These are phyloP conservation scores for Lycopodina hypogea DNA, from an alignment of 37 sponge, comb jelly and placozoan species.

Conservation along the genomic window DNA sequence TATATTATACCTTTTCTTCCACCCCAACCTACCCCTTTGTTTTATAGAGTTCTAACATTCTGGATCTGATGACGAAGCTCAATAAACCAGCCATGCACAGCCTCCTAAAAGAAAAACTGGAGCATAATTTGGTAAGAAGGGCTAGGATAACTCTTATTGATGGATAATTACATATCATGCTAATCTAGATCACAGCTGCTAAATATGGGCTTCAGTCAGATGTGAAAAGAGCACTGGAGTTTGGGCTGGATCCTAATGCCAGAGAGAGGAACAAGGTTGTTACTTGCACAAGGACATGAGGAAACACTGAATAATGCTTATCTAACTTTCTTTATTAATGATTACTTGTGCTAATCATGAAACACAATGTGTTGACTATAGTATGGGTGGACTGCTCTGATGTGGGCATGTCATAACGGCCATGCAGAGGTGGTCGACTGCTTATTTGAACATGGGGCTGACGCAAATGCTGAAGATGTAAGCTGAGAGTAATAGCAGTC, in stretches of 20 bases:
- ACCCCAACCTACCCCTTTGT: background rate
- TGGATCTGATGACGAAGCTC: background rate
- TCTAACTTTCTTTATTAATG: background rate
- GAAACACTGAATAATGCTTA: background rate
- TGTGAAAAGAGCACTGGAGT: background rate
- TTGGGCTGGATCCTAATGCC: background rate
- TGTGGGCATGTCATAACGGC: background rate
- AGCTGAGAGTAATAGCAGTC: background rate
- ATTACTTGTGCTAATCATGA: no score
- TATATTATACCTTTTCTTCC: no score
- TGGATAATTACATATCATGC: no score
- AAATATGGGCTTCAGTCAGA: background rate
- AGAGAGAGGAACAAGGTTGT: slow-evolving; percentile 2
- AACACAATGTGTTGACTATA: no score
- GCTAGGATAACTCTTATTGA: no score
- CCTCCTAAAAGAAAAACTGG: background rate
- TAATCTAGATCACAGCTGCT: background rate
- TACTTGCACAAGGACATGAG: background rate
- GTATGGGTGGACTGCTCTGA: slow-evolving; percentile 1
- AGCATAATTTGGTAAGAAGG: slow-evolving; percentile 2
- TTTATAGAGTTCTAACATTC: background rate
- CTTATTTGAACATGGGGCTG: background rate
- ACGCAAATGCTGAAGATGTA: slow-evolving; percentile 7
- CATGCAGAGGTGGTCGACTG: background rate
- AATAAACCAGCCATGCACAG: background rate